Conservation (phyloP, 2,888 invertebrate genomes). For the Halictus ligatus region DNA sequence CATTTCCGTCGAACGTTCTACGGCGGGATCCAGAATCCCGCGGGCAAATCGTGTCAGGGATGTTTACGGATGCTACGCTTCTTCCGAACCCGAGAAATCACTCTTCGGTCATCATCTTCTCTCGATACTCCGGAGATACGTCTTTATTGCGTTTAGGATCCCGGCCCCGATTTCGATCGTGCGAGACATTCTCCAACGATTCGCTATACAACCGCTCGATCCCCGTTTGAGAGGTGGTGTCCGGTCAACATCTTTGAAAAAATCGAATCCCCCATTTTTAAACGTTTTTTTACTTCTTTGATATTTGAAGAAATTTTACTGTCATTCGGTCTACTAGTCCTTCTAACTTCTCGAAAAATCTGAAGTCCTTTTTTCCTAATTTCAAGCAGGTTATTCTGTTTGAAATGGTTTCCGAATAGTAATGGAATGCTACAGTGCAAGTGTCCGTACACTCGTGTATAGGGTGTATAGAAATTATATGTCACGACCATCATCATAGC, state of each 20-base stretch:
- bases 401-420: too few relatives aligned
- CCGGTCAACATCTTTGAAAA: neutral
- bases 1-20: neutral
- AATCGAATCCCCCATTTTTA: neutral
- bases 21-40: neutral
- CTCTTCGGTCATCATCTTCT: slow-evolving; percentile 4
- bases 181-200: neutral
- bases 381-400: too few relatives aligned
- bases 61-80: slow-evolving; percentile 10
- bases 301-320: neutral
- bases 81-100: neutral
- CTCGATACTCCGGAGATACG: neutral
- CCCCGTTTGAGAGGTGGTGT: neutral
- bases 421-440: too few relatives aligned
- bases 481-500: too few relatives aligned
- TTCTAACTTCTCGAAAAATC: too few relatives aligned
- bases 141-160: neutral
- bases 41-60: slow-evolving; percentile 5
- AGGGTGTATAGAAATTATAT: too few relatives aligned
- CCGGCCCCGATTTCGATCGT: neutral
- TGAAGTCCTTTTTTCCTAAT: too few relatives aligned
- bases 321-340: too few relatives aligned
- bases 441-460: too few relatives aligned
- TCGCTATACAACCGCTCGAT: neutral
- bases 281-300: neutral